Base-by-base conservation (phyloP, 2,888 invertebrate genomes). In the Pocota personata region DNA sequence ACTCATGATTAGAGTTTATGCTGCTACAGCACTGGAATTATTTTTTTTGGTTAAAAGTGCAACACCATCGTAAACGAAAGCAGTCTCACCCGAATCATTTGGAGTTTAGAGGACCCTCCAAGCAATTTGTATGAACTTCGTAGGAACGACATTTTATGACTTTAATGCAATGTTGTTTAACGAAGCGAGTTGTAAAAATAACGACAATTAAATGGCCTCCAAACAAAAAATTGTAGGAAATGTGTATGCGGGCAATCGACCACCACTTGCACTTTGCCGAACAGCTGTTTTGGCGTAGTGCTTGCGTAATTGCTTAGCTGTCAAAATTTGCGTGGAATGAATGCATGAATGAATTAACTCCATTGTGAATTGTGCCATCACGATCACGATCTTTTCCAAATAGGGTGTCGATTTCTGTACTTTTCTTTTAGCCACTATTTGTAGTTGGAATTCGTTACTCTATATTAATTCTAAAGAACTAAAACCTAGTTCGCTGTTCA, bases 1-100 rank as follows among this genome's bases (percentile, higher is more conserved):
- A 87, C 0, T 87, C 84, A 46, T 89, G 77, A 7, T 88, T 88
- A 0, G 71, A 16, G 5, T 46, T 40, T 2, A 14, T n/a, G 0
- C 50, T 66, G 43, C 14, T 60, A 12, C 58, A 60, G 19, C 40
- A 32, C 84, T 86, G 27, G 0, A 72, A 52, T n/a, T 0, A 14
- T 8, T 12, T 21, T 24, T 46, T 58, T 32, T 30, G 14, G 8
- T n/a, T n/a, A 4, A 55, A 27, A 24, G 4, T 24, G 3, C 0
- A 3, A 8, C 1, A 8, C 1, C 10, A 19, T 7, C 0, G 12
- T 4, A 3, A 16, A 46, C 6, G 0, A n/a, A 32, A 2, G 16
- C 21, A 8, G 8, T 43, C 78, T 73, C 46, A 83, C 83, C 40
- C 73, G 62, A 16, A 35, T 40, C 5, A 57, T 4, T 12, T 55